Evolutionary conservation across 2,113 vertebrate species (phyloP).

Genomic region (Pseudolaguvia tuberculata): DNA sequence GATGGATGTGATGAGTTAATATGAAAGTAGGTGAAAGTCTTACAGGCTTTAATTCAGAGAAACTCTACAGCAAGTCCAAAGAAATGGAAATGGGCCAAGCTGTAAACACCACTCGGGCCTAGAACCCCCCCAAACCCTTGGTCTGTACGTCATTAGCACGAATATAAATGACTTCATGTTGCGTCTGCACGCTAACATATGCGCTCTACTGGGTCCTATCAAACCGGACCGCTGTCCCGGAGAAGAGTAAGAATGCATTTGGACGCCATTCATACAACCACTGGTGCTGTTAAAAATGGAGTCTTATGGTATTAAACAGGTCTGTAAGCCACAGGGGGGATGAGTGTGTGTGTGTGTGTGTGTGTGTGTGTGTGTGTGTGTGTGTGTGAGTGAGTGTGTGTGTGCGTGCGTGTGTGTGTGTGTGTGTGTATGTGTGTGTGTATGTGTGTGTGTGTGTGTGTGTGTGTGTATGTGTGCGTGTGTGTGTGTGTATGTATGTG

Average conservation of each 20-base stretch:
- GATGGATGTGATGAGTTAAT: too few relatives aligned
- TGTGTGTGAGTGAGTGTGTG: too few relatives aligned
- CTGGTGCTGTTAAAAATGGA: constrained; percentile 45
- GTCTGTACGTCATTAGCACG: neutral
- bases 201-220: constrained; percentile 30
- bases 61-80: too few relatives aligned
- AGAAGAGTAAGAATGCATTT: constrained; percentile 36
- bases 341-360: constrained; percentile 36
- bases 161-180: constrained; percentile 9
- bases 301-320: constrained; percentile 43
- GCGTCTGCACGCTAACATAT: constrained; percentile 40
- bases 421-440: too few relatives aligned
- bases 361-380: too few relatives aligned
- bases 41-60: too few relatives aligned
- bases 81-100: neutral
- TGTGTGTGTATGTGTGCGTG: too few relatives aligned
- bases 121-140: neutral
- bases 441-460: too few relatives aligned
- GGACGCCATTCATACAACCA: constrained; percentile 33
- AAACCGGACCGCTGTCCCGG: constrained; percentile 45
- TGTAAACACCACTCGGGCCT: neutral
- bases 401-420: too few relatives aligned
- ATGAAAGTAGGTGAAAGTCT: too few relatives aligned
- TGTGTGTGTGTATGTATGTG: too few relatives aligned
- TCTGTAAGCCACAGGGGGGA: constrained; percentile 52